phyloP scores from a whole-genome alignment of 2,888 invertebrate genomes.

The Stictocephala bisonia region DNA sequence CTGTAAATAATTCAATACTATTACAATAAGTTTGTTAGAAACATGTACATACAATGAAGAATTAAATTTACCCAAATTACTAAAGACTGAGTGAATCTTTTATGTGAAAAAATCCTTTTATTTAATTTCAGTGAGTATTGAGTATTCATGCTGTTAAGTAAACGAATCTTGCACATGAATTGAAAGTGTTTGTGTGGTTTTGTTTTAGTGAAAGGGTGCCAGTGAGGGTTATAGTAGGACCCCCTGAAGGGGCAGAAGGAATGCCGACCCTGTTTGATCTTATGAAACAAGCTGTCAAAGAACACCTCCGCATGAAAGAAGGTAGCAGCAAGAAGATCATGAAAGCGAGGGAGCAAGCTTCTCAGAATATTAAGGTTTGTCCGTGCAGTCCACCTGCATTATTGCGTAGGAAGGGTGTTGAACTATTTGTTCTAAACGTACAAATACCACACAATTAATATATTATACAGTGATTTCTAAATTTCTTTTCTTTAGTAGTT shows the following conservation, averaged over 20 bases:
- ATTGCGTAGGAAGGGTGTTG: not conserved
- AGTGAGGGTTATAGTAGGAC: not conserved
- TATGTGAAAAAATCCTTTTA: not conserved
- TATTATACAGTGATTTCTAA: too few species aligned
- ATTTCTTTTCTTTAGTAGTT: not conserved
- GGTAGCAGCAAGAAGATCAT: not conserved
- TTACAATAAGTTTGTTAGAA: too few species aligned
- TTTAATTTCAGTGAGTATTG: not conserved
- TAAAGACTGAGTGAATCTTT: too few species aligned
- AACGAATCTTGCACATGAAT: too few species aligned
- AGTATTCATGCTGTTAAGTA: too few species aligned
- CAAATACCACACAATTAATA: too few species aligned
- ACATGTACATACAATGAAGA: too few species aligned
- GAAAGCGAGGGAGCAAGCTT: slow-evolving; percentile 47
- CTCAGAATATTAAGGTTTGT: slow-evolving; percentile 46
- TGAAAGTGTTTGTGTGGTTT: slow-evolving; percentile 8
- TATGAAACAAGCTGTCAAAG: slow-evolving; percentile 8
- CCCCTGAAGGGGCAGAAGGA: not conserved
- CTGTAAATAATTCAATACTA: too few species aligned
- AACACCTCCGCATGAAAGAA: slow-evolving; percentile 12
- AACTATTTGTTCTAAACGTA: too few species aligned
- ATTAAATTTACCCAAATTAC: too few species aligned
- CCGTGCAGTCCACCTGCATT: not conserved
- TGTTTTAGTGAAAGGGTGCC: slow-evolving; percentile 10
- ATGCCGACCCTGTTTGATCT: slow-evolving; percentile 33